Evolutionary conservation across 2,888 invertebrate species (phyloP).

Genomic region (Acrobasis consociella): DNA sequence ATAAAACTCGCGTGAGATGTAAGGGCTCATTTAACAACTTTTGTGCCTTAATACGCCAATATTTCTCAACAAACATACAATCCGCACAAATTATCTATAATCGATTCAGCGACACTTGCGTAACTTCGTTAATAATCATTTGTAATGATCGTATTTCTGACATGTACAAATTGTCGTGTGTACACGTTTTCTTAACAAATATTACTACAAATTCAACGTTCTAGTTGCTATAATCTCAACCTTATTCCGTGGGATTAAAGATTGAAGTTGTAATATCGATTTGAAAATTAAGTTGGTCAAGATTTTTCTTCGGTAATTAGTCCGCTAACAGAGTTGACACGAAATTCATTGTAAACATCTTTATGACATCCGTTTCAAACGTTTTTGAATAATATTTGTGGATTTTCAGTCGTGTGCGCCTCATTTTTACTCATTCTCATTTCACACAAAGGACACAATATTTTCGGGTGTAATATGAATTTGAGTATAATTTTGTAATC

Average conservation of each 20-base stretch:
- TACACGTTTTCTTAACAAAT: conserved; percentile 38
- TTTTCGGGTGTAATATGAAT: conserved; percentile 42
- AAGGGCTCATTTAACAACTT: conserved; percentile 41
- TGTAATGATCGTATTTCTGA: conserved; percentile 38
- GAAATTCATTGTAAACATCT: conserved; percentile 52
- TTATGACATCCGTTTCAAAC: conserved; percentile 51
- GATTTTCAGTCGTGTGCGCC: conserved; percentile 55
- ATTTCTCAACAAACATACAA: conserved; percentile 48
- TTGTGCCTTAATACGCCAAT: conserved; percentile 38
- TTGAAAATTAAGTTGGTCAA: conserved; percentile 42
- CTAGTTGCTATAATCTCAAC: conserved; percentile 34
- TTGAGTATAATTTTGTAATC: conserved; percentile 42
- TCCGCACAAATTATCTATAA: conserved; percentile 27
- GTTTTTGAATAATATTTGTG: conserved; percentile 54
- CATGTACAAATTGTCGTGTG: conserved; percentile 40
- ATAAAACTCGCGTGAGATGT: conserved; percentile 27
- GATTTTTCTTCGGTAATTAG: conserved; percentile 57
- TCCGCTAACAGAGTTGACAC: conserved; percentile 59
- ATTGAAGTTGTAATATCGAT: conserved; percentile 18
- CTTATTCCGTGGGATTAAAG: conserved; percentile 36
- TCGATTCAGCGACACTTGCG: conserved; percentile 45
- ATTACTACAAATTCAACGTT: conserved; percentile 28
- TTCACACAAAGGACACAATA: conserved; percentile 48
- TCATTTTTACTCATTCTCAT: conserved; percentile 45
- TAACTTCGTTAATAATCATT: conserved; percentile 56